A percentile compares a stretch with the other conserved stretches of the same genome.
Conservation (phyloP, 2,113 vertebrate genomes). For the Seriola aureovittata region DNA sequence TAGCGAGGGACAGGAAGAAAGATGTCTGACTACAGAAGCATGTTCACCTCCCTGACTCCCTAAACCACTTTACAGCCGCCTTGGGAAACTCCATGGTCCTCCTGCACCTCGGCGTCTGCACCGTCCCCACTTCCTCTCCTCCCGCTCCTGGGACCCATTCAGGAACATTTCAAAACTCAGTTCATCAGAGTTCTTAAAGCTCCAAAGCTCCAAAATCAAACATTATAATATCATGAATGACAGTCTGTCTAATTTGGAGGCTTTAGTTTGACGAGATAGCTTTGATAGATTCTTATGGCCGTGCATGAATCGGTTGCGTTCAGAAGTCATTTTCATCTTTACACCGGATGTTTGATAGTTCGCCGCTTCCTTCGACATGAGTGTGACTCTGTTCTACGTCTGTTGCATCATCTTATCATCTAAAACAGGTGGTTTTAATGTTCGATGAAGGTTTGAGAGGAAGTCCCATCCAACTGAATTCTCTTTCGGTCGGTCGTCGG, state of each 20-base stretch:
- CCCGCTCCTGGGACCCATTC: not conserved
- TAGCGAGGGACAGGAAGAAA: slow-evolving; percentile 39
- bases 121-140: not conserved
- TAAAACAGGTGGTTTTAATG: not conserved
- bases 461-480: not conserved
- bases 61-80: slow-evolving; percentile 51
- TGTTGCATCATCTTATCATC: not conserved
- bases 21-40: slow-evolving; percentile 30
- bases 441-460: not conserved
- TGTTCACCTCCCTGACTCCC: slow-evolving; percentile 46
- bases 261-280: too few relatives aligned
- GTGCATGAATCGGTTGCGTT: too few relatives aligned
- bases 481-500: too few relatives aligned
- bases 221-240: not conserved
- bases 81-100: slow-evolving; percentile 30
- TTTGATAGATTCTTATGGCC: too few relatives aligned
- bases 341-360: too few relatives aligned
- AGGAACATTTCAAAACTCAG: not conserved
- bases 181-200: not conserved
- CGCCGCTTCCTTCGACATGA: not conserved
- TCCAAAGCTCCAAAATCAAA: not conserved
- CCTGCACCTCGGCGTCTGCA: slow-evolving; percentile 1
- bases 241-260: not conserved
- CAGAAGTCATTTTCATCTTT: not conserved
- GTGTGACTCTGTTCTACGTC: not conserved